Percentiles rank a stretch among this genome's conserved stretches.
Evolutionary conservation across 2,888 invertebrate genomes (phyloP).

Genomic region (Microctonus brassicae): DNA sequence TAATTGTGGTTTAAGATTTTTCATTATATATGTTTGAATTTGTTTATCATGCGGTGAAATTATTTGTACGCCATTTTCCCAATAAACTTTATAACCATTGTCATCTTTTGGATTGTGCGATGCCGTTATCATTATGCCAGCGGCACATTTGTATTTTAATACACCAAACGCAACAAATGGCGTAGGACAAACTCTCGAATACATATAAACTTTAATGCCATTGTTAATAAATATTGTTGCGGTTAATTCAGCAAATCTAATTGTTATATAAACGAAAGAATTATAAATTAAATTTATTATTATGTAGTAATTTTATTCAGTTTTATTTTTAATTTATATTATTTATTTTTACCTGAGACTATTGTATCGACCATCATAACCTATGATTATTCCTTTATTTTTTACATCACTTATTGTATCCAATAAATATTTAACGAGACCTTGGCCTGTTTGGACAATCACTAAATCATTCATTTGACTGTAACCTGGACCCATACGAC

Average conservation of each 20-base stretch:
- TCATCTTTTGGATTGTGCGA: slow-evolving; percentile 97
- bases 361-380: slow-evolving; percentile 93
- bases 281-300: no score
- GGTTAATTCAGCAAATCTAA: slow-evolving; percentile 92
- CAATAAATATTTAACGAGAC: slow-evolving; percentile 83
- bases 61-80: slow-evolving; percentile 95
- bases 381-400: slow-evolving; percentile 85
- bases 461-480: slow-evolving; percentile 96
- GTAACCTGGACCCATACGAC: slow-evolving; percentile 93
- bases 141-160: slow-evolving; percentile 79
- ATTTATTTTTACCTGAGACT: slow-evolving; percentile 83
- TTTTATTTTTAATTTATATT: neutral
- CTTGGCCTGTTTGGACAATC: slow-evolving; percentile 94
- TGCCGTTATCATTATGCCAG: slow-evolving; percentile 95
- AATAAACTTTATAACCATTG: slow-evolving; percentile 98
- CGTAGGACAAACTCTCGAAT: slow-evolving; percentile 86
- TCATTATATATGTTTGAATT: slow-evolving; percentile 83
- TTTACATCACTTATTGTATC: slow-evolving; percentile 73
- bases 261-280: no score
- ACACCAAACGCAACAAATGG: slow-evolving; percentile 94
- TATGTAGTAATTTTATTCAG: no score
- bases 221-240: slow-evolving; percentile 85
- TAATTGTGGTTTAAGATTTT: slow-evolving; percentile 82
- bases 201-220: slow-evolving; percentile 85
- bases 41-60: slow-evolving; percentile 90